Evolutionary conservation across 2,113 vertebrate species (phyloP).

Genomic region (Tapirus terrestris): DNA sequence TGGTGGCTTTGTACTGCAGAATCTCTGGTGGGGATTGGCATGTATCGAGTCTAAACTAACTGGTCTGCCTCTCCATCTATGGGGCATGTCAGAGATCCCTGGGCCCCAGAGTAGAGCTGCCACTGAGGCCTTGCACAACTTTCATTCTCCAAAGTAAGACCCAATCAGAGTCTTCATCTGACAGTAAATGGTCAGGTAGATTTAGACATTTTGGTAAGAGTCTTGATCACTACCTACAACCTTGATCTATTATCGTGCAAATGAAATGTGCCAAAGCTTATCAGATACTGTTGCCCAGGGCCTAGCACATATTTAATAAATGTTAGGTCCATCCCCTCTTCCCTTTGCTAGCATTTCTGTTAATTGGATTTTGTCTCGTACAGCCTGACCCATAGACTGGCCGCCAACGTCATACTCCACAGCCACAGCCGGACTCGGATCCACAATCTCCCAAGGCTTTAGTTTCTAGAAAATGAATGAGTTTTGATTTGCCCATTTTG

Average conservation of each 20-base stretch:
- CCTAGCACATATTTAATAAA: slow-evolving; percentile 18
- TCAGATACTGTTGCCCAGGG: slow-evolving; percentile 31
- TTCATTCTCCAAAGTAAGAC: background rate
- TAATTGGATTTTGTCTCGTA: slow-evolving; percentile 4
- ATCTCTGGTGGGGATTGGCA: background rate
- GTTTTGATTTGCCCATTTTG: background rate
- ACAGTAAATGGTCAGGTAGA: background rate
- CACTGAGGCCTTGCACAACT: background rate
- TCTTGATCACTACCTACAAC: background rate
- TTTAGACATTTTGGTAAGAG: background rate
- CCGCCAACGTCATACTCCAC: background rate
- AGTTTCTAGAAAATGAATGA: background rate
- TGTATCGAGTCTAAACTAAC: background rate
- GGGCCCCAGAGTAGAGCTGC: background rate
- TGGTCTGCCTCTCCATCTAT: background rate
- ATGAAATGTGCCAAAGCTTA: slow-evolving; percentile 16
- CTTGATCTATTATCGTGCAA: background rate
- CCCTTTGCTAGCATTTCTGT: slow-evolving; percentile 40
- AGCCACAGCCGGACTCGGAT: background rate
- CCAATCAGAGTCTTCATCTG: background rate
- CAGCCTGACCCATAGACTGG: background rate
- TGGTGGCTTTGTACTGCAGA: fast-evolving
- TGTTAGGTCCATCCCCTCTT: background rate
- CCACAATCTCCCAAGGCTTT: background rate
- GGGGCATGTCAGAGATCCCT: background rate